Conservation (phyloP, 2,888 invertebrate species). For the Emesis castigata region DNA sequence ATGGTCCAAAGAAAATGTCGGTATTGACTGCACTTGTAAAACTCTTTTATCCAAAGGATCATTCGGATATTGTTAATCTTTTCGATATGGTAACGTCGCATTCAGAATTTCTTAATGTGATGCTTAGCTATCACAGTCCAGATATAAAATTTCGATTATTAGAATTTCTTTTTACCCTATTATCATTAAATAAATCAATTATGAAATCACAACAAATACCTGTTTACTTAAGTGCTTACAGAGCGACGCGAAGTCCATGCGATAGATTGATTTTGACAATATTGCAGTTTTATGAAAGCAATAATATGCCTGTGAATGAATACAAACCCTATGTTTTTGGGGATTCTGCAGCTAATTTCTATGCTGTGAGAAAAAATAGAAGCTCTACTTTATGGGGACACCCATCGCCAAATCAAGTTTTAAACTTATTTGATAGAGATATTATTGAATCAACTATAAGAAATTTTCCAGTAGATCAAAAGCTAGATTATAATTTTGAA, state of each 20-base stretch:
- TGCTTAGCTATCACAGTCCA: conserved; percentile 86
- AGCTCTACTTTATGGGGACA: conserved; percentile 90
- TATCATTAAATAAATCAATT: conserved; percentile 89
- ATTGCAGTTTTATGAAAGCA: conserved; percentile 91
- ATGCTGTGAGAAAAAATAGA: conserved; percentile 90
- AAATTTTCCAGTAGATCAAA: conserved; percentile 91
- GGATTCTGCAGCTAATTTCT: conserved; percentile 93
- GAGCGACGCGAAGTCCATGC: conserved; percentile 91
- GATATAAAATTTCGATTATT: conserved; percentile 89
- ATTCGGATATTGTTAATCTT: conserved; percentile 84
- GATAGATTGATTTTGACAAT: conserved; percentile 93
- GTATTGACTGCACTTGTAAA: conserved; percentile 87
- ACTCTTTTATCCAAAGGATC: conserved; percentile 85
- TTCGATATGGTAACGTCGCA: conserved; percentile 94
- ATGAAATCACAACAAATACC: conserved; percentile 93
- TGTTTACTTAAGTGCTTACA: conserved; percentile 94
- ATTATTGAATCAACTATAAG: conserved; percentile 90
- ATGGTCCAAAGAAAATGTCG: conserved; percentile 85
- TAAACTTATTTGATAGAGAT: conserved; percentile 92
- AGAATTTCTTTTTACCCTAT: conserved; percentile 90
- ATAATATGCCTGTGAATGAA: conserved; percentile 89
- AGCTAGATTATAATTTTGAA: conserved; percentile 84
- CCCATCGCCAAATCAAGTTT: conserved; percentile 92
- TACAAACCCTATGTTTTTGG: conserved; percentile 96
- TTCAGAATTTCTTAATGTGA: conserved; percentile 93